A percentile compares a stretch with the other conserved stretches of the same genome.
Conservation (phyloP, 2,113 vertebrate genomes). For the Perca schrenkii region DNA sequence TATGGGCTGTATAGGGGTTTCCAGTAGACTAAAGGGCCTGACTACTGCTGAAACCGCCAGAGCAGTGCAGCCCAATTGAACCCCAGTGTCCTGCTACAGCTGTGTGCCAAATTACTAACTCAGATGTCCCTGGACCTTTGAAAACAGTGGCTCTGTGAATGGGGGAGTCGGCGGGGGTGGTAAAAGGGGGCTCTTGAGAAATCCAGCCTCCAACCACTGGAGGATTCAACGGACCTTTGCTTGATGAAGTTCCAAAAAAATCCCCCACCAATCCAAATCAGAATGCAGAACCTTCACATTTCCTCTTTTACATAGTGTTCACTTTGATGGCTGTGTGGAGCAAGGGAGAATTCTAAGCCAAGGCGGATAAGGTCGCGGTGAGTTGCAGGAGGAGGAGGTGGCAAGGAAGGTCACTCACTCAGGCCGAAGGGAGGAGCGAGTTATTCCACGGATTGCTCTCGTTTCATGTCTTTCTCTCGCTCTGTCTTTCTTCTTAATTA, state of each 20-base stretch:
- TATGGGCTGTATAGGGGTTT: too few species aligned
- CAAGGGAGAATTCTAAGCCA: neutral
- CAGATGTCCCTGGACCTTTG: slow-evolving; percentile 77
- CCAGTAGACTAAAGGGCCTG: neutral
- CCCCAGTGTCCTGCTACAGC: slow-evolving; percentile 41
- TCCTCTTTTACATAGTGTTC: slow-evolving; percentile 64
- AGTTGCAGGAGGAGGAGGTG: slow-evolving; percentile 30
- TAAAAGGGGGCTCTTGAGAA: slow-evolving; percentile 52
- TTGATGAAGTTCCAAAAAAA: slow-evolving; percentile 78
- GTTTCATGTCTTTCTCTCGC: slow-evolving; percentile 32
- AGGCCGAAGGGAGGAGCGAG: slow-evolving; percentile 35
- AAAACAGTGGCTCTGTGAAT: slow-evolving; percentile 58
- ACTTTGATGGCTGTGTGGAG: slow-evolving; percentile 63
- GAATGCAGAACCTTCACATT: slow-evolving; percentile 66
- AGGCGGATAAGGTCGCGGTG: slow-evolving; percentile 26
- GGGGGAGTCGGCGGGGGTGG: slow-evolving; percentile 48
- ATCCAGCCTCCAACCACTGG: slow-evolving; percentile 45
- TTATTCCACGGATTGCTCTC: slow-evolving; percentile 38
- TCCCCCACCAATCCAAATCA: slow-evolving; percentile 59
- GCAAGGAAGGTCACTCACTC: slow-evolving; percentile 55
- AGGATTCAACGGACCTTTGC: slow-evolving; percentile 51
- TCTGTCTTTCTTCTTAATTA: slow-evolving; percentile 53
- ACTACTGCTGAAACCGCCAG: slow-evolving; percentile 37
- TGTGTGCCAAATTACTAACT: slow-evolving; percentile 74
- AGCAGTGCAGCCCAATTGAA: slow-evolving; percentile 70